A percentile compares a stretch with the other conserved stretches of the same genome.
phyloP scores from a whole-genome alignment of 2,797 vertebrate genomes.

The Bovichtus diacanthus region DNA sequence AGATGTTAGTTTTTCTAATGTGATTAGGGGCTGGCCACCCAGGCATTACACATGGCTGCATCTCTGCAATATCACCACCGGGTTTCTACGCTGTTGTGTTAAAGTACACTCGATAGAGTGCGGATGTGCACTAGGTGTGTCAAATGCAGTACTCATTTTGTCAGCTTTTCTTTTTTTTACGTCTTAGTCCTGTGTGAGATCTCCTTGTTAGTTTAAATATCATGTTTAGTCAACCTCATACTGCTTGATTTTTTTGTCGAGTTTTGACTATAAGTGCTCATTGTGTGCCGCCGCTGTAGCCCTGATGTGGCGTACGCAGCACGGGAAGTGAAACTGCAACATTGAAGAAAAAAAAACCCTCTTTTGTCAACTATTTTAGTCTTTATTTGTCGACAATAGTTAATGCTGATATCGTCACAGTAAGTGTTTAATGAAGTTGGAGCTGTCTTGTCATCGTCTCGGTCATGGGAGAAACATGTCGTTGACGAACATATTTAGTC shows the following conservation, averaged over 20 bases:
- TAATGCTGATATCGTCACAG: neutral
- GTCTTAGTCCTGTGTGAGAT: neutral
- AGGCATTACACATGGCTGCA: conserved; percentile 8
- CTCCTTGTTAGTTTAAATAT: neutral
- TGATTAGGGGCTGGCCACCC: conserved; percentile 55
- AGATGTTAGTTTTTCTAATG: conserved; percentile 51
- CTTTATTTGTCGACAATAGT: neutral
- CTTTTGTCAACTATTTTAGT: too few relatives aligned
- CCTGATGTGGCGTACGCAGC: too few relatives aligned
- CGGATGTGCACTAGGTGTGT: too few relatives aligned
- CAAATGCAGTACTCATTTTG: too few relatives aligned
- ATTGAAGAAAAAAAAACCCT: neutral
- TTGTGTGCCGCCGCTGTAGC: too few relatives aligned
- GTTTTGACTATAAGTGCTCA: neutral
- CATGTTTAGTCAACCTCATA: too few relatives aligned
- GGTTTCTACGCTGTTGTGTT: neutral
- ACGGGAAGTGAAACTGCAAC: neutral
- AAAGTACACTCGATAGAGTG: neutral
- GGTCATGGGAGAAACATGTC: neutral
- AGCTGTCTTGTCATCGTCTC: neutral
- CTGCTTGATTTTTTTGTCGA: too few relatives aligned
- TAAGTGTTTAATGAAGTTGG: neutral
- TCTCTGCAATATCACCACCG: conserved; percentile 3
- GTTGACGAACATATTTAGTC: too few relatives aligned
- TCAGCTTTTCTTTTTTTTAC: too few relatives aligned